A percentile compares a stretch with the other conserved stretches of the same genome.
These are phyloP conservation scores for Noctua fimbriata DNA, from an alignment of 2,888 invertebrate species.

Conservation along the genomic window DNA sequence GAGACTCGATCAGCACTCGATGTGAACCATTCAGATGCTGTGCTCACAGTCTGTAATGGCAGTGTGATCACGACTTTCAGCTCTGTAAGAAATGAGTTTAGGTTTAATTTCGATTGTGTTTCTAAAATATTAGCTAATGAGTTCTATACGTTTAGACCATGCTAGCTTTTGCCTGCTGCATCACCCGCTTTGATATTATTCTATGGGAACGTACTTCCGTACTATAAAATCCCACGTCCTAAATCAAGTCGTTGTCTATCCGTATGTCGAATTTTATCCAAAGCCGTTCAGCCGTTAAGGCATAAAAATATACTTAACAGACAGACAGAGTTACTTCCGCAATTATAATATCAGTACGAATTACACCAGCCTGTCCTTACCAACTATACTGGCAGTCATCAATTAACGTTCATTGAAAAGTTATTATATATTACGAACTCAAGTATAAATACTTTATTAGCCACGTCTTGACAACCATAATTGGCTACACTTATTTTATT, in stretches of 20 bases:
- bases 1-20: conserved; percentile 90
- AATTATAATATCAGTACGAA: background rate
- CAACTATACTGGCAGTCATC: background rate
- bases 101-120: background rate
- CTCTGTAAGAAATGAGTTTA: conserved; percentile 79
- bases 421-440: conserved; percentile 13
- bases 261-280: background rate
- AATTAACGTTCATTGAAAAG: conserved; percentile 4
- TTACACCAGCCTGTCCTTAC: background rate
- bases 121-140: background rate
- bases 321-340: background rate
- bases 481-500: background rate
- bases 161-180: background rate
- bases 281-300: background rate
- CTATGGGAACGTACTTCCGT: background rate
- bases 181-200: background rate
- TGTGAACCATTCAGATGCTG: conserved; percentile 94
- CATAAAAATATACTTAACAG: background rate
- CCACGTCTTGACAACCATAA: no score
- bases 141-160: background rate
- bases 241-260: background rate
- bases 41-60: conserved; percentile 90
- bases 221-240: background rate
- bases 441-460: background rate
- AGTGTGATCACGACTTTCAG: conserved; percentile 83